Conservation (phyloP, 2,888 invertebrate genomes). For the Dorcus hopei region DNA sequence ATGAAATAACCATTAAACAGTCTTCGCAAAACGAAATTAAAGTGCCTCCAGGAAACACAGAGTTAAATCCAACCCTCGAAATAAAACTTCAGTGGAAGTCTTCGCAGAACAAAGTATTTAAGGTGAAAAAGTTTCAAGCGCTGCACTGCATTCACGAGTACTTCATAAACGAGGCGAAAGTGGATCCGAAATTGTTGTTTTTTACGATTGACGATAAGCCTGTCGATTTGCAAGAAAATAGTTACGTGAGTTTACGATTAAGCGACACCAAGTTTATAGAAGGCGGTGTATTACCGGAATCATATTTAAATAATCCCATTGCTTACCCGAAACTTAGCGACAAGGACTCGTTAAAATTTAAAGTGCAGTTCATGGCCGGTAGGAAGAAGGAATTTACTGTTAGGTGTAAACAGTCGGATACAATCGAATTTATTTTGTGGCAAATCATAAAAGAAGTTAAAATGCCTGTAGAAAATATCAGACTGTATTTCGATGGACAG, state of each 20-base stretch:
- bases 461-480: slow-evolving; percentile 10
- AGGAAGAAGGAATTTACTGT: slow-evolving; percentile 6
- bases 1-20: not conserved
- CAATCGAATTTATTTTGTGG: slow-evolving; percentile 16
- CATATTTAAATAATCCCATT: slow-evolving; percentile 1
- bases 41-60: not conserved
- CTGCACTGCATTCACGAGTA: slow-evolving; percentile 7
- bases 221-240: slow-evolving; percentile 8
- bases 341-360: slow-evolving; percentile 7
- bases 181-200: slow-evolving; percentile 12
- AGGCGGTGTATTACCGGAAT: slow-evolving; percentile 14
- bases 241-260: slow-evolving; percentile 13
- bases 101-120: slow-evolving; percentile 8
- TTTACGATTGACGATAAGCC: slow-evolving; percentile 14
- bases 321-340: not conserved
- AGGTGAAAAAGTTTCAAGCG: slow-evolving; percentile 13
- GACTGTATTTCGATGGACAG: slow-evolving; percentile 12
- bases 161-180: slow-evolving; percentile 7
- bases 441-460: slow-evolving; percentile 8
- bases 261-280: slow-evolving; percentile 7
- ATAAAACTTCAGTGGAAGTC: slow-evolving; percentile 15
- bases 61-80: slow-evolving; percentile 13
- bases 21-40: not conserved
- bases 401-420: slow-evolving; percentile 9
- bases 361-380: slow-evolving; percentile 4